These are phyloP conservation scores for Ylistrum balloti DNA, from an alignment of 1,140 invertebrate species.

Conservation along the genomic window DNA sequence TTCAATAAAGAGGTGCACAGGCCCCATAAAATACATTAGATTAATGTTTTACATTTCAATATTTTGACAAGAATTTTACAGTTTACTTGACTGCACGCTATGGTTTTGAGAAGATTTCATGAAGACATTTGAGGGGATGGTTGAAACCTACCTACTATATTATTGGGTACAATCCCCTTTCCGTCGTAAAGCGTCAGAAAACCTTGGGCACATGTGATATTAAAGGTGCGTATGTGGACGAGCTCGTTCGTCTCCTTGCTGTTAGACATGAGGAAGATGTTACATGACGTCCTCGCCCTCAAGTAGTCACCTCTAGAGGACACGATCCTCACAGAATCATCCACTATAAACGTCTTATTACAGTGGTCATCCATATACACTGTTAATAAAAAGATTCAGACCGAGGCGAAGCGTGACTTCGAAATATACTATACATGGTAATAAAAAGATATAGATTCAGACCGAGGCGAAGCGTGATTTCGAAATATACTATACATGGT, in stretches of 20 bases:
- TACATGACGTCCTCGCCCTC: background rate
- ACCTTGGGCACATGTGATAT: background rate
- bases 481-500: too few species aligned
- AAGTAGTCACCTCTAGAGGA: background rate
- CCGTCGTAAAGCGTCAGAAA: background rate
- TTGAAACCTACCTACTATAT: background rate
- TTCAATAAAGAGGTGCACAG: too few species aligned
- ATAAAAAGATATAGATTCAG: too few species aligned
- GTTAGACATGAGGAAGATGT: constrained; percentile 11
- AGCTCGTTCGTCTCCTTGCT: constrained; percentile 8
- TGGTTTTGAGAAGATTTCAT: too few species aligned
- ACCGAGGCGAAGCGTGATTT: too few species aligned
- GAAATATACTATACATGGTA: too few species aligned
- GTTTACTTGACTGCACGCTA: too few species aligned
- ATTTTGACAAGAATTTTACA: too few species aligned
- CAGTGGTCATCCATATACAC: constrained; percentile 7
- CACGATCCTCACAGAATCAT: background rate
- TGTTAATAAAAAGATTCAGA: background rate
- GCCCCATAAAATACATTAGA: too few species aligned
- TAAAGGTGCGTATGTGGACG: background rate
- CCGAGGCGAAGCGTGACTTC: too few species aligned
- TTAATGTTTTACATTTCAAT: too few species aligned
- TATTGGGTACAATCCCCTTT: background rate
- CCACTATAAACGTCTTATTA: background rate
- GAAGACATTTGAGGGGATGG: too few species aligned